Evolutionary conservation across 92 coral and sea anemone genomes (phyloP).

Genomic region (Anthopleura xanthogrammica): DNA sequence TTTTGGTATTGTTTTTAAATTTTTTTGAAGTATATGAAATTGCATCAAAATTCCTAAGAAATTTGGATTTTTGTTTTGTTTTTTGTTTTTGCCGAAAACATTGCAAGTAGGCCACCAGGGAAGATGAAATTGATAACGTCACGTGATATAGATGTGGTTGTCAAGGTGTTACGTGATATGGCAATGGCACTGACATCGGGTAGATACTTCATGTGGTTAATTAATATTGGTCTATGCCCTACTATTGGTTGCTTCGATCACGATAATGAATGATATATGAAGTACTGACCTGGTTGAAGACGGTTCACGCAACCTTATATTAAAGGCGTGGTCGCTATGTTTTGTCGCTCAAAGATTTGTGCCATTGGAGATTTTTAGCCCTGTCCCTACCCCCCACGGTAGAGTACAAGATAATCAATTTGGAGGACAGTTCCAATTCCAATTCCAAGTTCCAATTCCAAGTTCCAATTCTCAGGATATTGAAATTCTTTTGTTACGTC

Average conservation of each 20-base stretch:
- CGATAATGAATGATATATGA: not conserved
- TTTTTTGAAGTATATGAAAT: not conserved
- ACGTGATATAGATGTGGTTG: not conserved
- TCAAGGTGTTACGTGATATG: no score
- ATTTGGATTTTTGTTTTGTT: not conserved
- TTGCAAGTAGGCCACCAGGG: conserved; percentile 8
- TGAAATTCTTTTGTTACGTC: no score
- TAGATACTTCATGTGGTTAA: not conserved
- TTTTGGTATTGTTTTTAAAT: not conserved
- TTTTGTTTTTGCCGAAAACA: not conserved
- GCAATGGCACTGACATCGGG: not conserved
- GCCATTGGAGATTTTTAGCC: not conserved
- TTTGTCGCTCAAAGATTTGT: not conserved
- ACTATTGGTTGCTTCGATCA: not conserved
- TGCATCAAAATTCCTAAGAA: conserved; percentile 6
- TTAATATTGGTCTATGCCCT: not conserved
- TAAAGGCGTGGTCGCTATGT: not conserved
- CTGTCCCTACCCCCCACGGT: no score
- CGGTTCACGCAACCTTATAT: not conserved
- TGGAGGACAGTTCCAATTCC: no score
- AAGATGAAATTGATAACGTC: conserved; percentile 5
- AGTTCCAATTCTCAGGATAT: no score
- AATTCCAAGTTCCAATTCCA: no score
- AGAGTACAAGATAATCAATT: no score
- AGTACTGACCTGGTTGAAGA: not conserved